Evolutionary conservation across 2,888 invertebrate genomes (phyloP).

Genomic region (Ceramica pisi): DNA sequence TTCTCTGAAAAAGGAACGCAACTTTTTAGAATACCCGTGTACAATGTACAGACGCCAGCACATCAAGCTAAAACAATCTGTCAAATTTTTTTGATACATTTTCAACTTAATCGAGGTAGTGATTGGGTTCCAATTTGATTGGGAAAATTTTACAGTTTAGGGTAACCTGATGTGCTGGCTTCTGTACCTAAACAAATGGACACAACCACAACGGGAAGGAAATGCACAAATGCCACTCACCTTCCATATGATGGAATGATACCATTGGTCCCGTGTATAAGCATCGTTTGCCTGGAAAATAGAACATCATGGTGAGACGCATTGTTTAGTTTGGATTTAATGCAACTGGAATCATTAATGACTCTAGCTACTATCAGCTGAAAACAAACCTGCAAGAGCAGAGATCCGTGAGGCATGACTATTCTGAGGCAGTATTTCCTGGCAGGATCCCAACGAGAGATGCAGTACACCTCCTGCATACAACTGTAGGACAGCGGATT

Average conservation of each 20-base stretch:
- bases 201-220: slow-evolving; percentile 56
- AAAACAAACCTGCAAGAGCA: slow-evolving; percentile 92
- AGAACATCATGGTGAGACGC: slow-evolving; percentile 30
- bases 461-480: slow-evolving; percentile 95
- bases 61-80: too few species aligned
- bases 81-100: too few species aligned
- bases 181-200: slow-evolving; percentile 36
- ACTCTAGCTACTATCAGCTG: neutral
- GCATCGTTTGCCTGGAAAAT: slow-evolving; percentile 92
- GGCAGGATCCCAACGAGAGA: slow-evolving; percentile 95
- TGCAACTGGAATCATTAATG: neutral
- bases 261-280: slow-evolving; percentile 96
- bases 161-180: too few species aligned
- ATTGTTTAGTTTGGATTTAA: slow-evolving; percentile 19
- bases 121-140: too few species aligned
- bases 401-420: slow-evolving; percentile 94
- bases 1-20: slow-evolving; percentile 90
- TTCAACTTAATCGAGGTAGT: too few species aligned
- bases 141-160: too few species aligned
- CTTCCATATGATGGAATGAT: slow-evolving; percentile 95
- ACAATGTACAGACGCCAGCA: too few species aligned
- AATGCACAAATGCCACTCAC: slow-evolving; percentile 83
- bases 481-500: slow-evolving; percentile 92
- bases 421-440: slow-evolving; percentile 95
- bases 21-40: slow-evolving; percentile 29